Percentiles rank a stretch among this genome's conserved stretches.
Conservation (phyloP, 1,140 invertebrate genomes). For the Nylanderia fulva region DNA sequence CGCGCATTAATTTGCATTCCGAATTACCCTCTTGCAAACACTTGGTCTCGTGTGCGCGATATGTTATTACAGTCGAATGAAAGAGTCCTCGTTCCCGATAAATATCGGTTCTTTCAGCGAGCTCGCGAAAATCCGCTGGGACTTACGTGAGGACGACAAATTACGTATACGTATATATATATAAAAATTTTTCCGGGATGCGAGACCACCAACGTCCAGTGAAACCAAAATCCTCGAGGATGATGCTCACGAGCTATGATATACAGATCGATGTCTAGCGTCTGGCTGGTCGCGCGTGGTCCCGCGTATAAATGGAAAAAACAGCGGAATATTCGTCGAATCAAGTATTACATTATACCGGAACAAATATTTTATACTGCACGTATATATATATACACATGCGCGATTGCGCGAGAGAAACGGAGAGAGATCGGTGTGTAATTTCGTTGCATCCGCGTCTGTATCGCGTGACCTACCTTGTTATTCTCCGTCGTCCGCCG, state of each 20-base stretch:
- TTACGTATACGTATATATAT: conserved; percentile 27
- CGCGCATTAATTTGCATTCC: conserved; percentile 59
- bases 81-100: conserved; percentile 46
- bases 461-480: conserved; percentile 72
- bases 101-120: conserved; percentile 35
- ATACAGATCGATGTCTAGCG: conserved; percentile 22
- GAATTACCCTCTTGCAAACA: conserved; percentile 53
- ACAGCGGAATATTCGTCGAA: conserved; percentile 57
- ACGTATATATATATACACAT: too few relatives aligned
- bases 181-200: conserved; percentile 19
- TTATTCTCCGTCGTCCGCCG: conserved; percentile 69
- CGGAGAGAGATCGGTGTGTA: conserved; percentile 60
- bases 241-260: conserved; percentile 38
- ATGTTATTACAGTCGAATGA: conserved; percentile 60
- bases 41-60: conserved; percentile 33
- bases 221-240: not conserved
- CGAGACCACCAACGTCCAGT: not conserved
- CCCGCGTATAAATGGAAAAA: conserved; percentile 61
- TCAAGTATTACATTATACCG: conserved; percentile 70
- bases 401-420: conserved; percentile 56
- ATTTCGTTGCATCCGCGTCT: conserved; percentile 70
- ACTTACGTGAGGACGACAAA: conserved; percentile 14
- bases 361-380: conserved; percentile 70
- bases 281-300: conserved; percentile 36
- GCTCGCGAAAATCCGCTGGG: not conserved